These are phyloP conservation scores for Pandemis cinnamomeana DNA, from an alignment of 2,888 invertebrate genomes.

Conservation along the genomic window DNA sequence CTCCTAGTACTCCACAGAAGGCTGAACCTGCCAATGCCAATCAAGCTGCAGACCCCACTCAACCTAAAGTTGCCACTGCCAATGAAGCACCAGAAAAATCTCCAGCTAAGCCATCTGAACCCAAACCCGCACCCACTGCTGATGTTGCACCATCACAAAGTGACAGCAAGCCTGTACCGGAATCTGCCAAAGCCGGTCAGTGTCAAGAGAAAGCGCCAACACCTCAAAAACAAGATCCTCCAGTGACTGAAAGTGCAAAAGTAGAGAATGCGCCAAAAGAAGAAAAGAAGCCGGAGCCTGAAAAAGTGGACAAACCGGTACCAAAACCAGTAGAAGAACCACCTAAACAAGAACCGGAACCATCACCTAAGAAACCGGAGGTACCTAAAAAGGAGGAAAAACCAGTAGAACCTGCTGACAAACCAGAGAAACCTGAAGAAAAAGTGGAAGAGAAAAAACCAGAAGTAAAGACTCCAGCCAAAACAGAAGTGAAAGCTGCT, in stretches of 20 bases:
- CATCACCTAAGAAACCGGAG: slow-evolving; percentile 49
- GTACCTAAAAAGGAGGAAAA: slow-evolving; percentile 64
- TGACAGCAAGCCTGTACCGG: slow-evolving; percentile 72
- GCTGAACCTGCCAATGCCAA: slow-evolving; percentile 60
- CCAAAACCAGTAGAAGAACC: slow-evolving; percentile 53
- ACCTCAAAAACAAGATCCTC: slow-evolving; percentile 58
- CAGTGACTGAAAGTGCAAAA: slow-evolving; percentile 60
- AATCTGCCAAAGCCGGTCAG: slow-evolving; percentile 72
- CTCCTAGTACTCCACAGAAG: slow-evolving; percentile 70
- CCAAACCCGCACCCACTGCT: slow-evolving; percentile 69
- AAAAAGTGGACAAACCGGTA: slow-evolving; percentile 43
- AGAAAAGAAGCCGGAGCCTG: slow-evolving; percentile 61
- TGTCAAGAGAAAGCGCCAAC: slow-evolving; percentile 62
- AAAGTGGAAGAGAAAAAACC: slow-evolving; percentile 54
- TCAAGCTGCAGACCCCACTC: slow-evolving; percentile 62
- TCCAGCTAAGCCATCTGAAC: slow-evolving; percentile 71
- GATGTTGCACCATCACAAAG: slow-evolving; percentile 75
- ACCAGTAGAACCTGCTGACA: slow-evolving; percentile 58
- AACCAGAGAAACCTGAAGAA: slow-evolving; percentile 54
- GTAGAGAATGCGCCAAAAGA: slow-evolving; percentile 60
- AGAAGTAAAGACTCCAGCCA: slow-evolving; percentile 59
- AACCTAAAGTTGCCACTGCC: slow-evolving; percentile 72
- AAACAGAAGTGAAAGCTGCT: slow-evolving; percentile 64
- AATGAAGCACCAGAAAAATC: slow-evolving; percentile 74
- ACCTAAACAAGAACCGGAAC: slow-evolving; percentile 50